Evolutionary conservation across 2,888 invertebrate genomes (phyloP).

Genomic region (Caenorhabditis panamensis): DNA sequence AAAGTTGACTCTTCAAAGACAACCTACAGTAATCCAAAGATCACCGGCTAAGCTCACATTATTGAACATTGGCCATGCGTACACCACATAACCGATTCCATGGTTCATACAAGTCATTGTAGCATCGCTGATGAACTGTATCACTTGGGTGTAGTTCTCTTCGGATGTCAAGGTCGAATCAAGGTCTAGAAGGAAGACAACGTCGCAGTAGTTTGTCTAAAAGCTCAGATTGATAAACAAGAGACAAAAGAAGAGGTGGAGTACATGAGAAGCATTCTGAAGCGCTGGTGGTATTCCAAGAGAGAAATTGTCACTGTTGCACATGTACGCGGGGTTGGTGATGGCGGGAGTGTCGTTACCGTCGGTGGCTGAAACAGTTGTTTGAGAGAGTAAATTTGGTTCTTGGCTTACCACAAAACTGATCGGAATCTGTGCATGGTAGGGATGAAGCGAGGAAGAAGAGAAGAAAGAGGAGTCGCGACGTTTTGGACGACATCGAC

Average conservation of each 20-base stretch:
- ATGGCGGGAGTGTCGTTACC: constrained; percentile 43
- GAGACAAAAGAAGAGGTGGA: background rate
- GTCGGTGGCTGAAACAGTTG: constrained; percentile 51
- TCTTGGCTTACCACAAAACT: constrained; percentile 59
- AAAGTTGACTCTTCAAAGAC: no score
- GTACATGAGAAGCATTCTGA: constrained; percentile 25
- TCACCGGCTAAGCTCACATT: constrained; percentile 41
- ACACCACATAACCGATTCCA: constrained; percentile 65
- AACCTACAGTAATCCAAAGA: no score
- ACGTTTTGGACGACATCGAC: constrained; percentile 29
- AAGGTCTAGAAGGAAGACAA: constrained; percentile 67
- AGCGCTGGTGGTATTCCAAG: constrained; percentile 34
- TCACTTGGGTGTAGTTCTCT: constrained; percentile 60
- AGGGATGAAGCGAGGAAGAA: background rate
- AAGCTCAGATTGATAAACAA: background rate
- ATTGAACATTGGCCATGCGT: constrained; percentile 66
- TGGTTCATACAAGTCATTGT: constrained; percentile 62
- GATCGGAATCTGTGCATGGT: constrained; percentile 1
- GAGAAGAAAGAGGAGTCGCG: constrained; percentile 27
- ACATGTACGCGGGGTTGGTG: constrained; percentile 42
- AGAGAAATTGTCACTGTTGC: constrained; percentile 43
- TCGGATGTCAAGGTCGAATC: constrained; percentile 59
- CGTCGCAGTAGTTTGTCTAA: constrained; percentile 61
- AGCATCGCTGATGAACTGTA: constrained; percentile 60
- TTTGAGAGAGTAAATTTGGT: no score